A percentile compares a stretch with the other conserved stretches of the same genome.
phyloP scores from a whole-genome alignment of 2,797 vertebrate species.

The Gymnopithys bicolor region DNA sequence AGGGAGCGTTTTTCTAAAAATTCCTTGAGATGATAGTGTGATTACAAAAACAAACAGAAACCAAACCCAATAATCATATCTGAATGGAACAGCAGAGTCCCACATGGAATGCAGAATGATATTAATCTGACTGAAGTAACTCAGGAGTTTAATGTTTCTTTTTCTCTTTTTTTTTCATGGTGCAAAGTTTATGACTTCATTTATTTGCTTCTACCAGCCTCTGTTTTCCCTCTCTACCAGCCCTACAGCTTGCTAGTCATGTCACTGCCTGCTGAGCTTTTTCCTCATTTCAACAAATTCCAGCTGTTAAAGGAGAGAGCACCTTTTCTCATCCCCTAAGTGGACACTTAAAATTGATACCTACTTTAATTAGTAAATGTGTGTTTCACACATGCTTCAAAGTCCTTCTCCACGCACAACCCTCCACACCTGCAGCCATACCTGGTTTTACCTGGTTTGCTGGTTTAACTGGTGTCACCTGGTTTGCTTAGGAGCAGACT shows the following conservation, averaged over 20 bases:
- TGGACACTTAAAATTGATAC: neutral
- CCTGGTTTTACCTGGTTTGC: constrained; percentile 2
- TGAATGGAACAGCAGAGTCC: constrained; percentile 11
- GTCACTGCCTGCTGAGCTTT: neutral
- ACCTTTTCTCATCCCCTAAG: neutral
- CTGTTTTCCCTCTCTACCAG: neutral
- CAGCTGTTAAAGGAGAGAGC: neutral
- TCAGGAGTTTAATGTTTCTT: neutral
- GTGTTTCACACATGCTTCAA: neutral
- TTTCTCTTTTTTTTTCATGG: neutral
- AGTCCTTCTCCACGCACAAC: neutral
- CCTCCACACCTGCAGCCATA: neutral
- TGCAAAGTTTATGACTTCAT: neutral
- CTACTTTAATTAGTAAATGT: neutral
- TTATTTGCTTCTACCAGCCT: neutral
- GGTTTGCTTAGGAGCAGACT: neutral
- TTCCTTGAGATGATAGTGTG: neutral
- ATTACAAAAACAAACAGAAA: constrained; percentile 47
- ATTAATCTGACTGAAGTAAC: constrained; percentile 15
- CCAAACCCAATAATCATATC: neutral
- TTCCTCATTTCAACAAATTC: neutral
- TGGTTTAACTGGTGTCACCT: neutral
- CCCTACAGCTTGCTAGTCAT: neutral
- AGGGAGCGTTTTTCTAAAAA: neutral
- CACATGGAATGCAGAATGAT: neutral